A percentile compares a stretch with the other conserved stretches of the same genome.
Evolutionary conservation across 2,113 vertebrate species (phyloP).

Genomic region (Pelmatolapia mariae): DNA sequence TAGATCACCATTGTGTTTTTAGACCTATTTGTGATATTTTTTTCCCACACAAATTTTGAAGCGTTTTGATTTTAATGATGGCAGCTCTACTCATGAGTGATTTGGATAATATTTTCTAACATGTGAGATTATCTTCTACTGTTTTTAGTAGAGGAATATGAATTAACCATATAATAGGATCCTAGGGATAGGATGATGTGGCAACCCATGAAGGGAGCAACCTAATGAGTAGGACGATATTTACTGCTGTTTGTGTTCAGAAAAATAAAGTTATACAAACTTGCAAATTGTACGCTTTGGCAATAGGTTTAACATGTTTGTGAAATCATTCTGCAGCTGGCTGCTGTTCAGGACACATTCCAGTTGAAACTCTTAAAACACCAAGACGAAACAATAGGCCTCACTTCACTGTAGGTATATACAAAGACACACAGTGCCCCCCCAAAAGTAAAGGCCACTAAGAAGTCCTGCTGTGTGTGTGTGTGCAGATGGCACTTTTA

Average conservation of each 20-base stretch:
- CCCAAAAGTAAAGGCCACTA: neutral
- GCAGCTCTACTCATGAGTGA: neutral
- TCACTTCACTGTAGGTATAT: neutral
- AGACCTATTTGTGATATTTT: neutral
- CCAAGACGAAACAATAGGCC: neutral
- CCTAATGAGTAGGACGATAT: neutral
- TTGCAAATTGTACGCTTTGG: neutral
- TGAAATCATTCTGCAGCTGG: neutral
- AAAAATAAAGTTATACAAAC: neutral
- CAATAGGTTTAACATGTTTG: neutral
- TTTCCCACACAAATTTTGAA: neutral
- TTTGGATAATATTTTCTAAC: neutral
- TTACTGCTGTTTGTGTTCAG: neutral
- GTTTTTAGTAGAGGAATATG: neutral
- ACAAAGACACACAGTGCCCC: neutral
- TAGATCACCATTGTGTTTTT: neutral
- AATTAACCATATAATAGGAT: neutral
- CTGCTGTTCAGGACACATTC: neutral
- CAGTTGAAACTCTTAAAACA: neutral
- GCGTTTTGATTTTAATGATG: neutral
- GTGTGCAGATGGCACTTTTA: slow-evolving; percentile 10
- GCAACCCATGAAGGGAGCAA: neutral
- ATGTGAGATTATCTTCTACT: neutral
- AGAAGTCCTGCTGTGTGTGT: neutral
- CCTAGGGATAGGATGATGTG: neutral